Percentiles rank a stretch among this genome's conserved stretches.
phyloP scores from a whole-genome alignment of 2,888 invertebrate species.

The Mystacides longicornis region DNA sequence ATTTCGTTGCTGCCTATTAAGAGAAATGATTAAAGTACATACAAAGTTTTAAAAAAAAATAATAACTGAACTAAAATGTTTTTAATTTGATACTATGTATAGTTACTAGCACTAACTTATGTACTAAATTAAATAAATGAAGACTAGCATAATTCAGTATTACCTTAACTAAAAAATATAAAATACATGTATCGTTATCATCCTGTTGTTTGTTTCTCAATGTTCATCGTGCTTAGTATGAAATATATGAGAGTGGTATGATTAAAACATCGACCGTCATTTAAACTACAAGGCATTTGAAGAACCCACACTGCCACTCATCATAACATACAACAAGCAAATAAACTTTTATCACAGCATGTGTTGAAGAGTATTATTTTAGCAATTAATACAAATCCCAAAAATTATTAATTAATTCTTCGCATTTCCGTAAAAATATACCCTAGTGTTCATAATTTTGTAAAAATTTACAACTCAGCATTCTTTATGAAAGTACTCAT shows the following conservation, averaged over 20 bases:
- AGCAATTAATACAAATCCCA: conserved; percentile 12
- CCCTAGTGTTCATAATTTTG: too few relatives aligned
- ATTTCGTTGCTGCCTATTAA: conserved; percentile 13
- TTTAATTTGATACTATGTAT: conserved; percentile 7
- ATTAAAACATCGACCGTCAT: background rate
- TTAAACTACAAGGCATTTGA: conserved; percentile 4
- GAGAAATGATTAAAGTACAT: conserved; percentile 7
- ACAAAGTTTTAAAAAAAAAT: conserved; percentile 9
- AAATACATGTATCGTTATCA: conserved; percentile 24
- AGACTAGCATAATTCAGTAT: conserved; percentile 49
- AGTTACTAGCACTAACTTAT: conserved; percentile 15
- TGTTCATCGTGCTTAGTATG: too few relatives aligned
- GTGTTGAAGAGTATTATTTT: conserved; percentile 21
- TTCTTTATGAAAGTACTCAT: too few relatives aligned
- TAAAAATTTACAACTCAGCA: too few relatives aligned
- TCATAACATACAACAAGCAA: conserved; percentile 13
- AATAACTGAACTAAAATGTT: background rate
- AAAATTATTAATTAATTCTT: too few relatives aligned
- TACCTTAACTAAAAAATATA: conserved; percentile 36
- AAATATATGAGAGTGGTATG: too few relatives aligned
- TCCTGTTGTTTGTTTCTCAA: background rate
- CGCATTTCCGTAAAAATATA: too few relatives aligned
- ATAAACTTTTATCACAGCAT: conserved; percentile 23
- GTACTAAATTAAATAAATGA: conserved; percentile 24
- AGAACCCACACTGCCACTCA: conserved; percentile 10